Base-by-base conservation (phyloP, 92 coral and sea anemone genomes). In the Siderastrea siderea region DNA sequence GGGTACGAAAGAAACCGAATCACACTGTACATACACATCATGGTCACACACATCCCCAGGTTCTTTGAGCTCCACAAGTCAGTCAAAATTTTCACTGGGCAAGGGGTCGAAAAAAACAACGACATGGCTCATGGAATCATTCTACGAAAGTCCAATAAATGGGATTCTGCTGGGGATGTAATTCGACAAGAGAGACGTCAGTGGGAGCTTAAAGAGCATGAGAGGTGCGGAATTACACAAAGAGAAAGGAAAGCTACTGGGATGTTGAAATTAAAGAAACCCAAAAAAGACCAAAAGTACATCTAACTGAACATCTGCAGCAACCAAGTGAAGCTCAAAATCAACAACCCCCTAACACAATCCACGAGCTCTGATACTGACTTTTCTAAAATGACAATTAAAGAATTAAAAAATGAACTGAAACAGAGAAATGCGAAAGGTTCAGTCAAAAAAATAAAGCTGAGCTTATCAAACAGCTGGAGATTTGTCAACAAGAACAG, bases 101-200 rank as follows among this genome's bases (percentile, higher is more conserved):
- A 26, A 26, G 38, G 38, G 38, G 38, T 26, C 38, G 38, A 26
- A 26, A 26, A 26, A 26, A 26, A 26, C 38, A 26, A 26, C 38
- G 38, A 26, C 38, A 26, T 26, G 38, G 38, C 38, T 6, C 65
- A 83, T 64, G 12, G 51, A 47, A 77, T 91, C 12, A 84, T 91
- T 13, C 80, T 82, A 10, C 86, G 93, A 58, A 90, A 89, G 55
- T 89, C 93, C 10, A 90, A 90, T 71, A 84, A 85, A 85, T 90
- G 93, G 90, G 93, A 90, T 19, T 62, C 83, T 19, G 81, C 77
- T 9, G 76, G 83, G 26, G 90, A 90, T 80, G 87, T 85, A 15
- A 78, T 90, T 7, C 81, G 86, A 49, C 86, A 17, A 19, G 91
- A 88, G 49, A 7, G 58, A 4, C 5, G 87, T 47, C 93, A 85